phyloP scores from a whole-genome alignment of 2,888 invertebrate genomes.

The Gastrophysa polygoni region DNA sequence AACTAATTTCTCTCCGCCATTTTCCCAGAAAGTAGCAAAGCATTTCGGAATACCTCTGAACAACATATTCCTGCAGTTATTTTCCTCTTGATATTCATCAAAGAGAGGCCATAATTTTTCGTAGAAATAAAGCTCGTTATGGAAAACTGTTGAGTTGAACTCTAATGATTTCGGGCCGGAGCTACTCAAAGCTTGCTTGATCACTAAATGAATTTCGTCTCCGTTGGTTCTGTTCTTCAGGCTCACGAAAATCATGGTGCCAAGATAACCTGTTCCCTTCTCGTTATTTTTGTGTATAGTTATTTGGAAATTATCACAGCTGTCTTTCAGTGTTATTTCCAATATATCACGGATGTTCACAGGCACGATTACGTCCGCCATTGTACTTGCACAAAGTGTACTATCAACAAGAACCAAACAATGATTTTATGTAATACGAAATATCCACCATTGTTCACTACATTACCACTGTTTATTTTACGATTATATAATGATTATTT shows the following conservation, averaged over 20 bases:
- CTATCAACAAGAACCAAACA: too few relatives aligned
- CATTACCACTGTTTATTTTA: too few relatives aligned
- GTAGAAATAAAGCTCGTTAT: slow-evolving; percentile 30
- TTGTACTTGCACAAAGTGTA: too few relatives aligned
- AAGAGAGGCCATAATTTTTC: slow-evolving; percentile 17
- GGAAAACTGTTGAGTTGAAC: slow-evolving; percentile 11
- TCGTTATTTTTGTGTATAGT: slow-evolving; percentile 4
- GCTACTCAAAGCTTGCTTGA: slow-evolving; percentile 22
- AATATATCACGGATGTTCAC: not conserved
- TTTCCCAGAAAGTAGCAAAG: slow-evolving; percentile 1
- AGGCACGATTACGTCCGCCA: not conserved
- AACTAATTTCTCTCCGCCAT: slow-evolving; percentile 26
- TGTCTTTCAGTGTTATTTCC: not conserved
- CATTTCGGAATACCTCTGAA: slow-evolving; percentile 13
- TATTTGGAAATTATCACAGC: not conserved
- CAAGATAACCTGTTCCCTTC: slow-evolving; percentile 26
- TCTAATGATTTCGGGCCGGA: not conserved
- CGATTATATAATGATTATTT: too few relatives aligned
- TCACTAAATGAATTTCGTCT: slow-evolving; percentile 10
- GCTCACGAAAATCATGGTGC: slow-evolving; percentile 19
- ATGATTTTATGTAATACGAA: too few relatives aligned
- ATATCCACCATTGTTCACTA: too few relatives aligned
- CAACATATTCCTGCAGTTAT: slow-evolving; percentile 1
- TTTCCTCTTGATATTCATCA: slow-evolving; percentile 15
- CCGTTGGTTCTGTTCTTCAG: slow-evolving; percentile 18